Evolutionary conservation across 2,888 invertebrate species (phyloP).

Genomic region (Adela reaumurella): DNA sequence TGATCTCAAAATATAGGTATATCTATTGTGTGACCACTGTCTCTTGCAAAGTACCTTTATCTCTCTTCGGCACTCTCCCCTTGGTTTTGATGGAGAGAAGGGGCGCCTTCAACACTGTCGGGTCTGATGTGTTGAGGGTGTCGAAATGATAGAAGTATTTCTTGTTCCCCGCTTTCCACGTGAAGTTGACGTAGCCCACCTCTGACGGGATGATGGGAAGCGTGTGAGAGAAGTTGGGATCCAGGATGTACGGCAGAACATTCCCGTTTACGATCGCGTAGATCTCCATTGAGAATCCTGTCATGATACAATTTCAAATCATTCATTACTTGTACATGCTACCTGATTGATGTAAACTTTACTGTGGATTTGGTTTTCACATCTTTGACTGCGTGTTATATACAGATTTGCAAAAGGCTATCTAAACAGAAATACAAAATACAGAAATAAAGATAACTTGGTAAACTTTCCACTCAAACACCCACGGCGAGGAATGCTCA

Average conservation of each 20-base stretch:
- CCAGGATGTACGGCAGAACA: constrained; percentile 80
- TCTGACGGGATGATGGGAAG: constrained; percentile 90
- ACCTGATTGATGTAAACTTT: too few species aligned
- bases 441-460: too few species aligned
- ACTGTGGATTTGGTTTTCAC: too few species aligned
- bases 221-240: constrained; percentile 86
- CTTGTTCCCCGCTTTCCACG: constrained; percentile 80
- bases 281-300: constrained; percentile 83
- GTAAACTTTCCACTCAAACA: too few species aligned
- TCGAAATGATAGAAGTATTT: constrained; percentile 87
- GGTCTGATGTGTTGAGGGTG: constrained; percentile 77
- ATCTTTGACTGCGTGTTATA: too few species aligned
- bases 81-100: constrained; percentile 81
- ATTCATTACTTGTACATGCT: too few species aligned
- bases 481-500: too few species aligned
- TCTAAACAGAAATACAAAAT: too few species aligned
- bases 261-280: constrained; percentile 85
- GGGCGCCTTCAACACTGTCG: constrained; percentile 81
- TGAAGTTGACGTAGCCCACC: constrained; percentile 86
- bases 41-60: constrained; percentile 68
- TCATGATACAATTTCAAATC: too few species aligned
- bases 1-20: too few species aligned
- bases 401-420: too few species aligned
- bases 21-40: too few species aligned
- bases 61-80: constrained; percentile 80